phyloP scores from a whole-genome alignment of 2,113 vertebrate species.

The Monarcha castaneiventris region DNA sequence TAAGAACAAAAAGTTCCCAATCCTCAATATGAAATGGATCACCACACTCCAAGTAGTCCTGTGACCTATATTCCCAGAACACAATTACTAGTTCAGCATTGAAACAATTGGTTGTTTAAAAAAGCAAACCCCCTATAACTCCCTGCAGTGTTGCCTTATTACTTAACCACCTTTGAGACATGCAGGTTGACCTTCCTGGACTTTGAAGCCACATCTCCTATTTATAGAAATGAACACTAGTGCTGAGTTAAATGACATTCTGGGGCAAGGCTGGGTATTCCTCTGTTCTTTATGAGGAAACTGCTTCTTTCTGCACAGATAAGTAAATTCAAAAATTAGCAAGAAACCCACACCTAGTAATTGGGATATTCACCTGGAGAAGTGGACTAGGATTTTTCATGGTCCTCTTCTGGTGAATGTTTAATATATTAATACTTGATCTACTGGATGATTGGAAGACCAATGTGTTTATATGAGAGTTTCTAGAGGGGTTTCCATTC shows the following conservation, averaged over 20 bases:
- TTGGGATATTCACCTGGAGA: not conserved
- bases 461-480: not conserved
- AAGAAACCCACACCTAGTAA: not conserved
- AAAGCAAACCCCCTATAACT: not conserved
- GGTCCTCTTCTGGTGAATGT: not conserved
- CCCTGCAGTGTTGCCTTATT: not conserved
- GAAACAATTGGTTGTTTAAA: not conserved
- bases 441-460: not conserved
- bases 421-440: not conserved
- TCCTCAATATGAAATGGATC: not conserved
- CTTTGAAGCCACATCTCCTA: not conserved
- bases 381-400: not conserved
- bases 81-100: not conserved
- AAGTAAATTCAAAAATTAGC: not conserved
- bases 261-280: not conserved
- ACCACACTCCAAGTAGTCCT: not conserved
- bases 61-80: not conserved
- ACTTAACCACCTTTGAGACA: not conserved
- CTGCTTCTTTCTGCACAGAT: not conserved
- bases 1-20: not conserved
- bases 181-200: not conserved
- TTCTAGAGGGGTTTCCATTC: not conserved
- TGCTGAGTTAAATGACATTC: not conserved
- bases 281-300: not conserved
- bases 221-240: not conserved